Conservation (phyloP, 2,797 vertebrate genomes). For the Phrynocephalus forsythii region DNA sequence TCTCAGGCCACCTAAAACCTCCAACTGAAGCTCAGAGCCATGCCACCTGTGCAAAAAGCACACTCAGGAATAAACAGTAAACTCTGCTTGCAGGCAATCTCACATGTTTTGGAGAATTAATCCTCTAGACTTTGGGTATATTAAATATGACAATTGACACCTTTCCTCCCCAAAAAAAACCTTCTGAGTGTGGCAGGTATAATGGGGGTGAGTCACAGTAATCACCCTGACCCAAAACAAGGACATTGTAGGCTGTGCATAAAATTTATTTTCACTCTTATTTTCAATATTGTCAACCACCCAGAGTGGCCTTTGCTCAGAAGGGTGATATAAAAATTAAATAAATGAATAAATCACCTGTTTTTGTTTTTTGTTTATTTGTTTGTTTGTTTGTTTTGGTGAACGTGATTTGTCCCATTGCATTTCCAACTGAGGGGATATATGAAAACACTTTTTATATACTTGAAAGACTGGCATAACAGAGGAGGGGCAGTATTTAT, state of each 20-base stretch:
- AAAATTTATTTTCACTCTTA: neutral
- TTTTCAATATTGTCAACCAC: no score
- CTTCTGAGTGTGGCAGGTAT: neutral
- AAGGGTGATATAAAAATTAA: no score
- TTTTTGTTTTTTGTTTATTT: no score
- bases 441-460: no score
- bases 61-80: neutral
- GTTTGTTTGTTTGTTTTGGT: neutral
- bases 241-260: neutral
- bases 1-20: slow-evolving; percentile 12
- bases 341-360: no score
- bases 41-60: neutral
- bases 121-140: neutral
- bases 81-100: neutral
- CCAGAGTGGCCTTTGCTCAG: no score
- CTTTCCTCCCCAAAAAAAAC: neutral
- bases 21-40: neutral
- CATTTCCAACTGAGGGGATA: no score
- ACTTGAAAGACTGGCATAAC: no score
- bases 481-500: no score
- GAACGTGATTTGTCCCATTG: neutral
- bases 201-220: neutral
- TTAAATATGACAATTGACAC: neutral
- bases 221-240: neutral
- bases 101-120: neutral